Evolutionary conservation across 2,797 vertebrate species (phyloP).

Genomic region (Emydoidea blandingii): DNA sequence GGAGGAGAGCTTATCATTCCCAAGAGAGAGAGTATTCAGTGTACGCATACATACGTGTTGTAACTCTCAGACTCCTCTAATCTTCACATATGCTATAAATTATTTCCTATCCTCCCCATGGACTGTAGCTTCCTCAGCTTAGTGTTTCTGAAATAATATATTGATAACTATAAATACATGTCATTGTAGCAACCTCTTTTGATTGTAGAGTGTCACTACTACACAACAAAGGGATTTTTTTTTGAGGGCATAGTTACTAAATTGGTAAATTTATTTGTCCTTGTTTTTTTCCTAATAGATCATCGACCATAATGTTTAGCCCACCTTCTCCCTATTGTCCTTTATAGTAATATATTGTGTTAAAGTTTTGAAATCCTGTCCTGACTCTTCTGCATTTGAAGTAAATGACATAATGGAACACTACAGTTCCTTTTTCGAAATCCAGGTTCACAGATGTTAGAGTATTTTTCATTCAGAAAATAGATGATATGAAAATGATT

Average conservation of each 20-base stretch:
- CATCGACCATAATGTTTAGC: background rate
- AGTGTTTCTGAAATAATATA: background rate
- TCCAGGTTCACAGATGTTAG: background rate
- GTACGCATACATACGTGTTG: background rate
- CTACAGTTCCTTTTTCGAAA: background rate
- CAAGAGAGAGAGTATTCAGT: background rate
- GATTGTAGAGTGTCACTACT: background rate
- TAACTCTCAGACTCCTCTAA: background rate
- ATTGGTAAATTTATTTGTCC: background rate
- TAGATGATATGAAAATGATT: background rate
- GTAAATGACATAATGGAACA: background rate
- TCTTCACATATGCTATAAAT: background rate
- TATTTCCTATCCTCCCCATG: background rate
- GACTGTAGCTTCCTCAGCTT: background rate
- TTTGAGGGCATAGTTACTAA: background rate
- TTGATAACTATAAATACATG: background rate
- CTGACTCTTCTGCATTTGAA: background rate
- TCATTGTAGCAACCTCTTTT: background rate
- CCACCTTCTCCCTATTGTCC: background rate
- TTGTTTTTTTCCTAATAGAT: background rate
- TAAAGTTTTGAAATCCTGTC: background rate
- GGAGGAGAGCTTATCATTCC: background rate
- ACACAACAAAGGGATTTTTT: background rate
- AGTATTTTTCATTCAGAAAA: background rate
- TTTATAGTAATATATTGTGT: background rate